Evolutionary conservation across 2,113 vertebrate genomes (phyloP).

Genomic region (Ascaphus truei): DNA sequence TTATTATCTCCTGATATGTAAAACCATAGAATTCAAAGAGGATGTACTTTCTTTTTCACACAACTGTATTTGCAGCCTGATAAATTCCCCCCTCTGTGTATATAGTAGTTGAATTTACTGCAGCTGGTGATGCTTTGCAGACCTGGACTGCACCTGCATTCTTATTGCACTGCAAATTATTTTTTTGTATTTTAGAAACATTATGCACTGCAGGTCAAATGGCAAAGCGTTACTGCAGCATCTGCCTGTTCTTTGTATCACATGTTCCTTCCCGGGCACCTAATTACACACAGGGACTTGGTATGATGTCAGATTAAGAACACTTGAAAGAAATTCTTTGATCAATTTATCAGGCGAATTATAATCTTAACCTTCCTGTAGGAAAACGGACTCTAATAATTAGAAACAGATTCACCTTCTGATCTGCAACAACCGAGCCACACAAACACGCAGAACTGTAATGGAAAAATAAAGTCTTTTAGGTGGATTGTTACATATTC

Average conservation of each 20-base stretch:
- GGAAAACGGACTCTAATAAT: slow-evolving; percentile 15
- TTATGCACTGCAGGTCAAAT: too few relatives aligned
- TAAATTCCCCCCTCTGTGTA: too few relatives aligned
- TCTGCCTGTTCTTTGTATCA: neutral
- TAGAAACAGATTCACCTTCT: slow-evolving; percentile 10
- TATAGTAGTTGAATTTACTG: too few relatives aligned
- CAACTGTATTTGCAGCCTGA: too few relatives aligned
- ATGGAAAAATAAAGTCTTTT: neutral
- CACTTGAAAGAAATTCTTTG: slow-evolving; percentile 19
- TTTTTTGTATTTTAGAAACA: too few relatives aligned
- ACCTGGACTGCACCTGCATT: too few relatives aligned
- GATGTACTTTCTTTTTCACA: too few relatives aligned
- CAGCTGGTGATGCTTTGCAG: too few relatives aligned
- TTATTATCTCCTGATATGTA: too few relatives aligned
- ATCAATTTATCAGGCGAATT: slow-evolving; percentile 16
- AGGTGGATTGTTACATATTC: neutral
- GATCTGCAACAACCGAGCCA: neutral
- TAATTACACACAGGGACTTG: slow-evolving; percentile 8
- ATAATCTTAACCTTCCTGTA: neutral
- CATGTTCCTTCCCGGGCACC: slow-evolving; percentile 9
- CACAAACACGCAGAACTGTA: neutral
- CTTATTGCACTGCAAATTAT: too few relatives aligned
- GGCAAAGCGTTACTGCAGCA: neutral
- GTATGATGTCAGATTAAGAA: slow-evolving; percentile 8
- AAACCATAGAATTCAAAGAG: too few relatives aligned